phyloP scores from a whole-genome alignment of 1,140 invertebrate species.

The Scaptomyza montana region DNA sequence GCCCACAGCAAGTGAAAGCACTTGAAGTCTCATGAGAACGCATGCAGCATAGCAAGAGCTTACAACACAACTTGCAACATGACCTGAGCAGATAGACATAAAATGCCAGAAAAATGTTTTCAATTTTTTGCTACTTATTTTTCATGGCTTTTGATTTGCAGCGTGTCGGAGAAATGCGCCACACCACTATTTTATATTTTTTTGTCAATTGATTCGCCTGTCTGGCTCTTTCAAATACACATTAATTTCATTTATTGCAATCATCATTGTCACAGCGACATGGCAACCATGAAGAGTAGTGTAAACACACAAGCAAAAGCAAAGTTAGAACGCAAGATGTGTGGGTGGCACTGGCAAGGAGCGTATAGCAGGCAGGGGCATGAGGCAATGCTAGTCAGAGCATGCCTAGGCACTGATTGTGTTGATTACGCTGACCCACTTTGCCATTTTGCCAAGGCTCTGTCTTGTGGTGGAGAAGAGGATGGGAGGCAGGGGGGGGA shows the following conservation, averaged over 20 bases:
- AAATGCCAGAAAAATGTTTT: conserved; percentile 41
- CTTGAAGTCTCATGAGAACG: background rate
- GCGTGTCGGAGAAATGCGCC: conserved; percentile 45
- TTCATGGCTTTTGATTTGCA: conserved; percentile 30
- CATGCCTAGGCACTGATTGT: conserved; percentile 78
- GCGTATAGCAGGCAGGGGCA: conserved; percentile 2
- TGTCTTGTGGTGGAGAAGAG: background rate
- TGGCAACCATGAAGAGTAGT: conserved; percentile 72
- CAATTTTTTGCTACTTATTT: conserved; percentile 23
- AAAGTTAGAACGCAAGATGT: conserved; percentile 52
- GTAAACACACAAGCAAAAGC: conserved; percentile 51
- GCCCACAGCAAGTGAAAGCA: background rate
- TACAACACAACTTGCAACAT: conserved; percentile 4
- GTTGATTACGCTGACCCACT: conserved; percentile 79
- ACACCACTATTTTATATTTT: conserved; percentile 45
- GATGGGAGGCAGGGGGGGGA: background rate
- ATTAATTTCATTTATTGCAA: conserved; percentile 82
- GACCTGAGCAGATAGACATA: background rate
- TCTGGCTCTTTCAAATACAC: conserved; percentile 80
- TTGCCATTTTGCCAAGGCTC: conserved; percentile 63
- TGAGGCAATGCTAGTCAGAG: conserved; percentile 14
- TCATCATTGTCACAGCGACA: conserved; percentile 67
- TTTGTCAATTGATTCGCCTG: conserved; percentile 81
- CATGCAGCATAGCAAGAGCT: background rate
- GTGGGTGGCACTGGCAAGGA: conserved; percentile 13